Percentiles rank a stretch among this genome's conserved stretches.
Evolutionary conservation across 1,140 invertebrate genomes (phyloP).

Genomic region (Caenorhabditis brenneri): DNA sequence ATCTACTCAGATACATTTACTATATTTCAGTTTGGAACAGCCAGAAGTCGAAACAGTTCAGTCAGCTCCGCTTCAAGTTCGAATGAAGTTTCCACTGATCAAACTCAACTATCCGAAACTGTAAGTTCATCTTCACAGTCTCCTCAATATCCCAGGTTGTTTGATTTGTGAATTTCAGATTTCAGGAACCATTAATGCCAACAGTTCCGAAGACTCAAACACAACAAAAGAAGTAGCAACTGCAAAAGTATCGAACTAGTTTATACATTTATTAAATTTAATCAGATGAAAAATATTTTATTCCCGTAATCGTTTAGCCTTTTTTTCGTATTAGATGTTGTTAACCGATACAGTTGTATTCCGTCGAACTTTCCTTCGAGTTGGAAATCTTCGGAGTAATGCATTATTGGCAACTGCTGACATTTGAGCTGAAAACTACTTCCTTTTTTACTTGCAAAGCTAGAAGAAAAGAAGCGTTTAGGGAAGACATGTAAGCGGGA

Average conservation of each 20-base stretch:
- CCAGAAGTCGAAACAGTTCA: neutral
- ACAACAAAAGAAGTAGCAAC: neutral
- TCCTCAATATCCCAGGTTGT: neutral
- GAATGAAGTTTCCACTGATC: neutral
- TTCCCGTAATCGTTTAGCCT: neutral
- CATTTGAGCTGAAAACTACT: conserved; percentile 59
- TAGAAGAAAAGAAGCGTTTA: too few species aligned
- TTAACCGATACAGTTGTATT: conserved; percentile 15
- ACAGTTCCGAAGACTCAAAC: neutral
- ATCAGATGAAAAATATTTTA: neutral
- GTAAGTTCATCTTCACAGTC: neutral
- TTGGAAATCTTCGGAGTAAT: conserved; percentile 63
- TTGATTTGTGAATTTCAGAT: conserved; percentile 11
- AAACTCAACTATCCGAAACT: neutral
- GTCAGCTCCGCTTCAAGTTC: neutral
- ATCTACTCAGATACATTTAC: too few species aligned
- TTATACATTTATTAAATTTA: neutral
- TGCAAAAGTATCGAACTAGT: neutral
- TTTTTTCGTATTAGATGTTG: neutral
- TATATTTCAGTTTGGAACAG: neutral
- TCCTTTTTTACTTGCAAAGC: too few species aligned
- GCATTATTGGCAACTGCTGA: conserved; percentile 64
- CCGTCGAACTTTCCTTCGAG: conserved; percentile 55
- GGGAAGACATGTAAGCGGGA: neutral
- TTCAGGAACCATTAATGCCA: conserved; percentile 27